Conservation (phyloP, 2,113 vertebrate genomes). For the Campylomormyrus tamandua region DNA sequence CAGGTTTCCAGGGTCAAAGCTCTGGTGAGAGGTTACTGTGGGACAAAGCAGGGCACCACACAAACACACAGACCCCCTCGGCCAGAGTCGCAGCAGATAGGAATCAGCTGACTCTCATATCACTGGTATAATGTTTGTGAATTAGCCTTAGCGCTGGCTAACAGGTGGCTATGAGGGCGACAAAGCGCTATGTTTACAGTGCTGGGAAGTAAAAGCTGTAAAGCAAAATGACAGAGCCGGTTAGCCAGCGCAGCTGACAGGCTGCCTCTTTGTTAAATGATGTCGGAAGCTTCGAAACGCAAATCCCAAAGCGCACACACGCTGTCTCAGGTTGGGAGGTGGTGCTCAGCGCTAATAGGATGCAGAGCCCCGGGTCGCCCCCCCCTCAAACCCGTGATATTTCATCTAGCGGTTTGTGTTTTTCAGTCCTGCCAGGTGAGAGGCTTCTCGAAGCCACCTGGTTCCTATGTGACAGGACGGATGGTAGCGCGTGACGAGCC, state of each 20-base stretch:
- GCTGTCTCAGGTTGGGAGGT: neutral
- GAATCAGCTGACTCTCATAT: neutral
- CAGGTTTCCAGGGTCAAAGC: neutral
- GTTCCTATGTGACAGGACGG: constrained; percentile 23
- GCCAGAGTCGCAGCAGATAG: neutral
- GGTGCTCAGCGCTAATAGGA: neutral
- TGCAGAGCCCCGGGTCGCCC: too few species aligned
- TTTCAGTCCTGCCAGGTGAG: constrained; percentile 40
- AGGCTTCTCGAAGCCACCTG: constrained; percentile 45
- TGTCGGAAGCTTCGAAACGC: neutral
- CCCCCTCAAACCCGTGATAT: neutral
- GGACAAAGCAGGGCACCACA: neutral
- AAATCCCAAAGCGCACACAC: neutral
- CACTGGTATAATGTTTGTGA: neutral
- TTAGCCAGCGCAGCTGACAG: neutral
- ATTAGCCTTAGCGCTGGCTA: neutral
- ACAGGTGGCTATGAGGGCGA: neutral
- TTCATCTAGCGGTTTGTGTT: neutral
- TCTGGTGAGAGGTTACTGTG: neutral
- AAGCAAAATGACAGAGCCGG: neutral
- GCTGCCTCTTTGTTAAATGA: neutral
- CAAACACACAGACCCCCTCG: neutral
- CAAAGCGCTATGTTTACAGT: neutral
- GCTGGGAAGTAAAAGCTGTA: neutral
- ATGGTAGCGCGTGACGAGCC: neutral